Evolutionary conservation across 2,797 vertebrate species (phyloP), one percentile per base, ranked within the genome.

Genomic region (Percopsis omiscomaycus): DNA sequence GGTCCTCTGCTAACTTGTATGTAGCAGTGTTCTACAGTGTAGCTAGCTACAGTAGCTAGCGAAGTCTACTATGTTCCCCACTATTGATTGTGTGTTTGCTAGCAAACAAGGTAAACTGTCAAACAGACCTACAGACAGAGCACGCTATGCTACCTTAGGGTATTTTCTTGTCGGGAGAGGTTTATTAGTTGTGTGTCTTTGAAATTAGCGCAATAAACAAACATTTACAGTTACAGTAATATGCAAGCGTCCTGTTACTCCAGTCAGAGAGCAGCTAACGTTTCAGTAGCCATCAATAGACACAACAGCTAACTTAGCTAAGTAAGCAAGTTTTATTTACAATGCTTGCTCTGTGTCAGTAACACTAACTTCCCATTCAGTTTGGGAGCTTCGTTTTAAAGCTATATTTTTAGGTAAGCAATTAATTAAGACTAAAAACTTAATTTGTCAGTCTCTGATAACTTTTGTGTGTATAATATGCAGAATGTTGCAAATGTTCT

Each of bases 41-140:
- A 29, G 73, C 62, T 82, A 71, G 74, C 80, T 79, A 22, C 22
- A 22, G 22, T 22, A 73, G 74, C 66, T 57, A 62, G 84, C 83
- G 82, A 79, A 74, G 65, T 78, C 16, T 59, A 50, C 53, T 69
- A 50, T 66, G 55, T 68, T 16, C 22, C 55, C 37, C 68, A 32
- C 55, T 61, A 60, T 51, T 52, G 55, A 46, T 29, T 59, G 50
- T 58, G 15, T 66, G 22, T 58, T 10, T 9, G n/a, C 51, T 54
- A 52, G 56, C 62, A 70, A 61, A 59, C 48, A 47, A 55, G 70
- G 16, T 30, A 55, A 37, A 37, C 37, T 37, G 8, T 29, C 2
- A 4, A 29, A 51, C 29, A 22, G 61, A 12, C 15, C 2, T 37
- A 46, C 57, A 62, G 8, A 52, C 13, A 22, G 3, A 37, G 1